Conservation (phyloP, 2,888 invertebrate species). For the Flexamia atlantica region DNA sequence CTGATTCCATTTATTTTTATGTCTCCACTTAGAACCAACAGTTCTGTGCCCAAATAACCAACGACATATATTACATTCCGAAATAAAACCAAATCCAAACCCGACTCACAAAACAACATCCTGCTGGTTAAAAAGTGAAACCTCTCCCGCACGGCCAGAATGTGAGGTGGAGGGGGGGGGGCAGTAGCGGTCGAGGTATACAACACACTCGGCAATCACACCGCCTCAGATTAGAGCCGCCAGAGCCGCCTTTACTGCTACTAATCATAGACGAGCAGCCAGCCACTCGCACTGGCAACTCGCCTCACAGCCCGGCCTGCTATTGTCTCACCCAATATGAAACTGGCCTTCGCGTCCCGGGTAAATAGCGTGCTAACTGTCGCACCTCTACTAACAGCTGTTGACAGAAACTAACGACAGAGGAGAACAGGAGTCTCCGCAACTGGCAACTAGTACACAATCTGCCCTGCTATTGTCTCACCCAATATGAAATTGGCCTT, state of each 20-base stretch:
- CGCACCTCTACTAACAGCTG: too few relatives aligned
- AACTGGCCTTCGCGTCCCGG: neutral
- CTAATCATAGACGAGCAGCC: slow-evolving; percentile 50
- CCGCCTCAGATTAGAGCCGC: slow-evolving; percentile 19
- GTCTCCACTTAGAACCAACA: too few relatives aligned
- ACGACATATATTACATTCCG: too few relatives aligned
- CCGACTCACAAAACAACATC: too few relatives aligned
- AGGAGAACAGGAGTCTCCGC: neutral
- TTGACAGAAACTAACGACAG: slow-evolving; percentile 39
- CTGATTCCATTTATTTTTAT: too few relatives aligned
- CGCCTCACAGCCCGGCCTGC: neutral
- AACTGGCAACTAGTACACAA: neutral
- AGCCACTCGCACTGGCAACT: slow-evolving; percentile 6
- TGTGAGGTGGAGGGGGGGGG: neutral
- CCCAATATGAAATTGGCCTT: slow-evolving; percentile 13
- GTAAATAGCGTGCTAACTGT: slow-evolving; percentile 4
- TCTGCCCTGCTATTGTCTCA: slow-evolving; percentile 29
- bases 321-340: slow-evolving; percentile 38
- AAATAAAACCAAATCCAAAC: too few relatives aligned
- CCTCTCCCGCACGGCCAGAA: neutral
- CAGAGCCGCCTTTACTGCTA: slow-evolving; percentile 17
- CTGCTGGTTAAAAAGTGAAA: neutral
- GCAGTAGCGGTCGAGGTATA: slow-evolving; percentile 4
- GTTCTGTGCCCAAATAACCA: too few relatives aligned
- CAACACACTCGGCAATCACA: slow-evolving; percentile 17